Conservation (phyloP, 2,888 invertebrate genomes). For the Globia sparganii region DNA sequence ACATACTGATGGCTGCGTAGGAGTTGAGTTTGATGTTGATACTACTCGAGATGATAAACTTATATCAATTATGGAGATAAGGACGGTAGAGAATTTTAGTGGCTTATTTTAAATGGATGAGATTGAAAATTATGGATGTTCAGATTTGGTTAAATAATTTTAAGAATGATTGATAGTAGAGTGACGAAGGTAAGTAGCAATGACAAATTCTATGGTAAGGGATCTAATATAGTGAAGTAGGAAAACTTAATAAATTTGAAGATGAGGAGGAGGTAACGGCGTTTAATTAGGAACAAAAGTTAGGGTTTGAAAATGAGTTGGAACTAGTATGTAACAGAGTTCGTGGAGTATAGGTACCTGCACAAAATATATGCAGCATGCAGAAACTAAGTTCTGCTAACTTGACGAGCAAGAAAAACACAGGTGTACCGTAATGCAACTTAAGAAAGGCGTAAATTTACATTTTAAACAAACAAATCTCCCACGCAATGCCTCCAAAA, state of each 20-base stretch:
- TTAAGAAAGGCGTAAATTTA: not conserved
- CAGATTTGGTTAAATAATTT: not conserved
- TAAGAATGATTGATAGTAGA: conserved; percentile 8
- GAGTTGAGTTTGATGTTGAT: conserved; percentile 28
- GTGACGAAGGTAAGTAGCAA: not conserved
- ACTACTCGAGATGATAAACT: conserved; percentile 42
- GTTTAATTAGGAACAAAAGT: not conserved
- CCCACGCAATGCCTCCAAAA: conserved; percentile 43
- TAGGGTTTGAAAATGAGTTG: not conserved
- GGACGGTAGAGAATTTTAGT: conserved; percentile 2
- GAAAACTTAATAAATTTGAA: not conserved
- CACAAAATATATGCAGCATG: not conserved
- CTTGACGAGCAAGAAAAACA: not conserved
- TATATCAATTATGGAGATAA: conserved; percentile 52
- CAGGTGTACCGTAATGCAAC: not conserved
- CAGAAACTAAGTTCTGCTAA: not conserved
- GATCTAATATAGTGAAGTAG: not conserved
- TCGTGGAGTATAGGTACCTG: not conserved
- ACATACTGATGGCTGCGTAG: conserved; percentile 52
- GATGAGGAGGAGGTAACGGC: not conserved
- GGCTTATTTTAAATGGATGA: conserved; percentile 27
- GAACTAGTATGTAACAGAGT: not conserved
- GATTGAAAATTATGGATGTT: not conserved
- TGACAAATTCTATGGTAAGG: not conserved
- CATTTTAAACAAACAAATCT: conserved; percentile 29